A percentile compares a stretch with the other conserved stretches of the same genome.
phyloP scores from a whole-genome alignment of 1,140 invertebrate species.

The Tetramorium simillimum region DNA sequence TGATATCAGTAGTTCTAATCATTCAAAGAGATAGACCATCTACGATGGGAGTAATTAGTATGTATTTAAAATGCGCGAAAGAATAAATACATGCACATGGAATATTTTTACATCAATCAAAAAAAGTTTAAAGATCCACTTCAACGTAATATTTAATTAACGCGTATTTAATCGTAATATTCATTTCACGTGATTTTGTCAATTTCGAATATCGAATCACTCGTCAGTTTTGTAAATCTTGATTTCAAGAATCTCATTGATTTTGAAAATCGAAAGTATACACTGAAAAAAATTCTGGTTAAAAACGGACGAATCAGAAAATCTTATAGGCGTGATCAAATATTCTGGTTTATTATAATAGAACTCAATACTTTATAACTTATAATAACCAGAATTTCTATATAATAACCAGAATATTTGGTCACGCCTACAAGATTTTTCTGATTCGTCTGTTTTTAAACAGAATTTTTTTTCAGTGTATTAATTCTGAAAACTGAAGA shows the following conservation, averaged over 20 bases:
- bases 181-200: neutral
- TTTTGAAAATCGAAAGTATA: neutral
- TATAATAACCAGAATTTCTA: too few species aligned
- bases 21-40: conserved; percentile 86
- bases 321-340: too few species aligned
- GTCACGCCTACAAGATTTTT: too few species aligned
- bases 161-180: neutral
- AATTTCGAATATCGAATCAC: neutral
- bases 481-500: neutral
- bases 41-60: conserved; percentile 87
- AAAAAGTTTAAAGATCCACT: neutral
- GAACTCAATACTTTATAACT: too few species aligned
- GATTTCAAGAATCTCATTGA: neutral
- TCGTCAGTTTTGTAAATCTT: neutral
- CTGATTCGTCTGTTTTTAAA: too few species aligned
- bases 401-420: too few species aligned
- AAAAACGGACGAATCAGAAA: too few species aligned
- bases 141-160: neutral
- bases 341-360: too few species aligned
- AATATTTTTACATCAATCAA: neutral
- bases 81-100: neutral
- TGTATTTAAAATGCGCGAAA: conserved; percentile 64
- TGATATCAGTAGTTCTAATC: conserved; percentile 85
- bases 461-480: too few species aligned
- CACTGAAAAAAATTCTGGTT: too few species aligned